Base-by-base conservation (phyloP, 2,113 vertebrate species). In the Mobula birostris region DNA sequence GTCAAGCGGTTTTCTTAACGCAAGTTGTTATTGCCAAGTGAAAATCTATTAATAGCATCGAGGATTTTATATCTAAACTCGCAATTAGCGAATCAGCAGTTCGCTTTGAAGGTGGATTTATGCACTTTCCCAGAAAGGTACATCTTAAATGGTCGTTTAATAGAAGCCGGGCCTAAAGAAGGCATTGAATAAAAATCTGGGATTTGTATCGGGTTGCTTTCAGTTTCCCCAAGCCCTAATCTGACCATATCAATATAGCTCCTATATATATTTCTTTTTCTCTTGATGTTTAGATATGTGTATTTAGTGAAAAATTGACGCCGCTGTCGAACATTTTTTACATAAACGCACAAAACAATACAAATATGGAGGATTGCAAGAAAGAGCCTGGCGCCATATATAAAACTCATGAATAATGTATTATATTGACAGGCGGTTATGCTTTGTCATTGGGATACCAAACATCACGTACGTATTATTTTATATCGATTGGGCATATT, bases 361-460 rank as follows among this genome's bases (percentile, higher is more conserved):
- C 91, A 93, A 93, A 93, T 93, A 93, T 93, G 91, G 91, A 93
- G 91, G 91, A 56, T 93, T 48, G 68, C 21, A 93, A 74, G 70
- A 93, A 93, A 72, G 40, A 72, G 11, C 68, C 91, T 76, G 91
- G 91, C 91, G 91, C 91, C 91, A 93, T 93, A 40, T 93, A 93
- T 93, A 74, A 93, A 93, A 48, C 70, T 93, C 91, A 93, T 93
- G 91, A 76, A 93, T 93, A 93, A 93, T 93, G 91, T 76, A 93
- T 93, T 29, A 48, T 76, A 93, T 93, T 93, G 70, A 93, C 70
- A 93, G 91, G 70, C 91, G 91, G 70, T 93, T 93, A 93, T 93
- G 91, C 91, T 93, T 93, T 93, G 91, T 93, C 91, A 93, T 72
- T 72, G 91, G 91, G 91, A 76, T 93, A 93, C 36, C 91, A 93